Percentiles rank a stretch among this genome's conserved stretches.
Conservation (phyloP, 2,888 invertebrate species). For the Herminia tarsipennalis region DNA sequence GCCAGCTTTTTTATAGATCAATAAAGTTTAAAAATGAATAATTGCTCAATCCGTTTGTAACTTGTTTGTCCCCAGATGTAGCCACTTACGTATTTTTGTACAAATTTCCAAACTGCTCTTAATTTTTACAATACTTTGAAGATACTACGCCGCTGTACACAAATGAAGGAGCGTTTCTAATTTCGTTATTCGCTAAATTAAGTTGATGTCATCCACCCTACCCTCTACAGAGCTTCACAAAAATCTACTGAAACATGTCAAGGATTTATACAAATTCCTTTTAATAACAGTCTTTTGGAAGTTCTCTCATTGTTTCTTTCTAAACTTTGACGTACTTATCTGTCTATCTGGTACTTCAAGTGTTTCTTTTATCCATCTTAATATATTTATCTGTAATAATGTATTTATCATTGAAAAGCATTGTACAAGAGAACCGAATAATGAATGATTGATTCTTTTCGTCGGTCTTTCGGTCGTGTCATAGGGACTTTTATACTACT, state of each 20-base stretch:
- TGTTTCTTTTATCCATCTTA: neutral
- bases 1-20: no score
- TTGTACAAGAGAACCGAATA: no score
- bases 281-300: slow-evolving; percentile 16
- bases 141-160: neutral
- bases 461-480: no score
- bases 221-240: slow-evolving; percentile 3
- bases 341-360: neutral
- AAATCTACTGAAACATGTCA: slow-evolving; percentile 11
- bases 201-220: slow-evolving; percentile 6
- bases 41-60: no score
- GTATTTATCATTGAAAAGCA: no score
- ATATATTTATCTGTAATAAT: no score
- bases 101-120: neutral
- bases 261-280: slow-evolving; percentile 24
- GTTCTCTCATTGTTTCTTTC: slow-evolving; percentile 10
- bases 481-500: no score
- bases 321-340: slow-evolving; percentile 4
- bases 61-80: no score
- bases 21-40: no score
- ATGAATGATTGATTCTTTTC: no score
- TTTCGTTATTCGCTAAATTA: slow-evolving; percentile 9
- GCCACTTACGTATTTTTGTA: neutral
- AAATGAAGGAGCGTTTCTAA: slow-evolving; percentile 2
- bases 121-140: slow-evolving; percentile 1